Evolutionary conservation across 2,113 vertebrate species (phyloP).

Genomic region (Sus scrofa): DNA sequence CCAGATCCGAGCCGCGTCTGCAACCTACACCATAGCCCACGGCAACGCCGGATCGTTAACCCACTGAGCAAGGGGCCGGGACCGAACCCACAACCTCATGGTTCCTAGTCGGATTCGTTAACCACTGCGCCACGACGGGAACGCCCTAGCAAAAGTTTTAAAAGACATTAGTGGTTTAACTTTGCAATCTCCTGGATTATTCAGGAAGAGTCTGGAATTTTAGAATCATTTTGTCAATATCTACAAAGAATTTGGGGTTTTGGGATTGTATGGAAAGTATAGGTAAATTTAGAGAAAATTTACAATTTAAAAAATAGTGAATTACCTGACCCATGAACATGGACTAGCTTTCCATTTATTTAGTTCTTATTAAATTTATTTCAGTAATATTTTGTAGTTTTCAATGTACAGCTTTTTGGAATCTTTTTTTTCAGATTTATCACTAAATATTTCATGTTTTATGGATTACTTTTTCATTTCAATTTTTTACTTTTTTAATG

Average conservation of each 20-base stretch:
- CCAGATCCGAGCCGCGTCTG: no score
- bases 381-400: neutral
- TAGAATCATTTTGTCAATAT: neutral
- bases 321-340: neutral
- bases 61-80: no score
- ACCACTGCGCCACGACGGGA: no score
- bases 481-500: neutral
- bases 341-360: neutral
- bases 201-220: neutral
- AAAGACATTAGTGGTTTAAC: neutral
- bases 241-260: neutral
- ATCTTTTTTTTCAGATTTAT: neutral
- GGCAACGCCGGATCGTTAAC: no score
- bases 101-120: no score
- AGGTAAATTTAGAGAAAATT: neutral
- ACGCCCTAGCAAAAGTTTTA: neutral
- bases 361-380: neutral
- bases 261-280: neutral
- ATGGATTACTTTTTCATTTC: neutral
- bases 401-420: neutral
- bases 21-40: no score
- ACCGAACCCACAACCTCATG: no score
- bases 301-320: neutral
- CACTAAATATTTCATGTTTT: neutral
- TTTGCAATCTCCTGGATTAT: neutral